A percentile compares a stretch with the other conserved stretches of the same genome.
Evolutionary conservation across 2,888 invertebrate genomes (phyloP).

Genomic region (Hydraecia micacea): DNA sequence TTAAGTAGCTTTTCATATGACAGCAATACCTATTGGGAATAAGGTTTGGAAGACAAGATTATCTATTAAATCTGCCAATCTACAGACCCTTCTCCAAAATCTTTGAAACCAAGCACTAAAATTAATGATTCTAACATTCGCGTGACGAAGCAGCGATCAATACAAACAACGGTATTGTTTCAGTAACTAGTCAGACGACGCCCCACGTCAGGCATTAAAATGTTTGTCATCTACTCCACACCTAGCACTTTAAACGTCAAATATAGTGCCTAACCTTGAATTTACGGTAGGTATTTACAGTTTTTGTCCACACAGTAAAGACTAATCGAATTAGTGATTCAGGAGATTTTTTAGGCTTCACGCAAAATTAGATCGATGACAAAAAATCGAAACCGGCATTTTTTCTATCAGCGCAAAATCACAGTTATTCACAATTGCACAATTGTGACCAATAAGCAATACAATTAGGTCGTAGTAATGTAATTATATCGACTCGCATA

Average conservation of each 20-base stretch:
- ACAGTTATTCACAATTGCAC: background rate
- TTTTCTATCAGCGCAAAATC: conserved; percentile 5
- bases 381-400: conserved; percentile 33
- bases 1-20: background rate
- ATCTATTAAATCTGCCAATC: background rate
- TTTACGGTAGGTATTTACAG: conserved; percentile 30
- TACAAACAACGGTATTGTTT: conserved; percentile 23
- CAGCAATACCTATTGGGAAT: background rate
- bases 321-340: conserved; percentile 50
- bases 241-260: conserved; percentile 18
- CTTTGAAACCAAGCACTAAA: background rate
- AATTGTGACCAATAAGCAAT: background rate
- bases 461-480: background rate
- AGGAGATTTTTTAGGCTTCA: conserved; percentile 44
- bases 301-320: conserved; percentile 36
- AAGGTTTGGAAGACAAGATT: background rate
- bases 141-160: conserved; percentile 24
- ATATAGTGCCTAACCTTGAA: conserved; percentile 47
- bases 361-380: conserved; percentile 17
- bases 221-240: conserved; percentile 1
- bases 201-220: conserved; percentile 1
- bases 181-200: background rate
- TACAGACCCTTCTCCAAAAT: background rate
- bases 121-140: background rate
- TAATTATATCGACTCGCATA: background rate